phyloP scores from a whole-genome alignment of 2,797 vertebrate species.

The Lagodon rhomboides region DNA sequence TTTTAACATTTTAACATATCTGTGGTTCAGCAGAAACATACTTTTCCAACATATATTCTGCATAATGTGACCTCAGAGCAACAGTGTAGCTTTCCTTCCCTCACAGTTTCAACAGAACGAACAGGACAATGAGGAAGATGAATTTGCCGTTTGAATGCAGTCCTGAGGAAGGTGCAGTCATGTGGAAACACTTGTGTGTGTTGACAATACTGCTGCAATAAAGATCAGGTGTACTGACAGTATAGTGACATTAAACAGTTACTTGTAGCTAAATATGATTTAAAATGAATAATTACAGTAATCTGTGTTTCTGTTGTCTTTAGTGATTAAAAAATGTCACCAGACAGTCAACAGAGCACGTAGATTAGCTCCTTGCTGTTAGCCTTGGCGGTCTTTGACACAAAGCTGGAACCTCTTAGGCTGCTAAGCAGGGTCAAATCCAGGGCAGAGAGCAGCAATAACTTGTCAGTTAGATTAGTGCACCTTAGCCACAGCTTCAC shows the following conservation, averaged over 20 bases:
- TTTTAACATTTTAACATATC: too few species aligned
- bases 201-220: too few species aligned
- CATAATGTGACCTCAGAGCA: background rate
- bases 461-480: slow-evolving; percentile 62
- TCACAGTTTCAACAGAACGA: background rate
- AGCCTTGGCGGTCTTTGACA: slow-evolving; percentile 37
- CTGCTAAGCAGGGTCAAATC: slow-evolving; percentile 60
- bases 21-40: too few species aligned
- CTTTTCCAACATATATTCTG: too few species aligned
- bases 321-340: background rate
- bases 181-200: background rate
- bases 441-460: slow-evolving; percentile 57
- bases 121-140: background rate
- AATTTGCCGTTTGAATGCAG: background rate
- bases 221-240: background rate
- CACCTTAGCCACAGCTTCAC: slow-evolving; percentile 46
- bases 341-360: background rate
- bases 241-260: background rate
- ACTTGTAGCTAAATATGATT: background rate
- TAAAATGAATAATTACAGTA: background rate
- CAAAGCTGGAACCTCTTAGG: slow-evolving; percentile 55
- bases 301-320: background rate
- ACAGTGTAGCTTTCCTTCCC: background rate
- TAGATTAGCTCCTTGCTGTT: slow-evolving; percentile 15
- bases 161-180: background rate